A percentile compares a stretch with the other conserved stretches of the same genome.
Evolutionary conservation across 2,113 vertebrate species (phyloP).

Genomic region (Hystrix cristata): DNA sequence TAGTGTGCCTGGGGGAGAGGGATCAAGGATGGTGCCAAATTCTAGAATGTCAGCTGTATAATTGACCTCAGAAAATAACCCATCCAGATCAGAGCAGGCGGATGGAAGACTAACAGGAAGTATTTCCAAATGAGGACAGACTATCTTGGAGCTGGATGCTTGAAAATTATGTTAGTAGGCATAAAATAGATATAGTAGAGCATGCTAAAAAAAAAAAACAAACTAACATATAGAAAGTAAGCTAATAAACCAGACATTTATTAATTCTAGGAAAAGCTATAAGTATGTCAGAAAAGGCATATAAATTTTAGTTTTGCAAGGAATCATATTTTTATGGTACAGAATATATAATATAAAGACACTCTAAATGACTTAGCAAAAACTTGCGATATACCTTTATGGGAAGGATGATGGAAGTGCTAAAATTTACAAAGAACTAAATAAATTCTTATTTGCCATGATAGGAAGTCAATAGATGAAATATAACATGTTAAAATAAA

Average conservation of each 20-base stretch:
- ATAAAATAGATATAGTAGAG: neutral
- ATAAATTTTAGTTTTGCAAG: neutral
- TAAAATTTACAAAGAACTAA: neutral
- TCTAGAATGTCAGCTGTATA: neutral
- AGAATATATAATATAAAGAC: neutral
- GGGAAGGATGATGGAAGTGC: neutral
- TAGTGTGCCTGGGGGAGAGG: neutral
- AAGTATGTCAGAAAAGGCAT: neutral
- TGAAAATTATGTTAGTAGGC: neutral
- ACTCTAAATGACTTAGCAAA: constrained; percentile 4
- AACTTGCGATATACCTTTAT: neutral
- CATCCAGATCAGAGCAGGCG: neutral
- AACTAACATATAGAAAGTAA: constrained; percentile 11
- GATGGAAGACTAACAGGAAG: neutral
- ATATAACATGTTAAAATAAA: constrained; percentile 33
- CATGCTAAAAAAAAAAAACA: neutral
- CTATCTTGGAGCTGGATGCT: neutral
- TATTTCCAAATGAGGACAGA: neutral
- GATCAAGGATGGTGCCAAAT: neutral
- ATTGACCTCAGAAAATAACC: neutral
- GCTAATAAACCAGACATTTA: neutral
- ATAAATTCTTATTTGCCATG: constrained; percentile 3
- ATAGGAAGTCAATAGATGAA: neutral
- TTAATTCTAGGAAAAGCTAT: neutral
- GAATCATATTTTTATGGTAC: neutral